Base-by-base conservation (phyloP, 2,797 vertebrate species). In the Coluber constrictor region DNA sequence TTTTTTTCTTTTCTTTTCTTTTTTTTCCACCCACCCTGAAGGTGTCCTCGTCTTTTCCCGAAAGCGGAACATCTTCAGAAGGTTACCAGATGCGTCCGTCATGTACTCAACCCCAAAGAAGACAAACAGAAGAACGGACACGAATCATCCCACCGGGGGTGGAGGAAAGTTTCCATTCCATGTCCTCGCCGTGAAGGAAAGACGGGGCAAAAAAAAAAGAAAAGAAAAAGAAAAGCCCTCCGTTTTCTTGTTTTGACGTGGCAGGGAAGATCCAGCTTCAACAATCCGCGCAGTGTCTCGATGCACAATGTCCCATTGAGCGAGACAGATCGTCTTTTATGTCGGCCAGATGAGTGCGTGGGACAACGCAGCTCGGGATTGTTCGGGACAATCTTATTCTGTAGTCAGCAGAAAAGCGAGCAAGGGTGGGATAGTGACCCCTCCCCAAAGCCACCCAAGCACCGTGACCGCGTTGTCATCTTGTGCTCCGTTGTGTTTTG, bases 61-160 rank as follows among this genome's bases (percentile, higher is more conserved):
- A 16, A 83, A 74, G 27, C 29, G 61, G 89, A 93, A 61, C 90
- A 55, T 94, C 93, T 92, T 88, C 87, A 66, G 79, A 87, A 10
- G 0, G 6, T 63, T 47, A 70, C 87, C 92, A 90, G 87, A 61
- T 74, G 59, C 56, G 90, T 12, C 1, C 18, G 18, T 3, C 79
- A 74, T 1, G 3, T 87, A 16, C 60, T 89, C 2, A 0, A n/a
- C 1, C 13, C 3, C 13, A 43, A 43, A 23, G 70, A 43, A 79
- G 70, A 79, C 70, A 79, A 79, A 5, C n/a, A 37, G 70, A 83
- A 70, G 60, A 51, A n/a, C 15, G 15, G 13, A 12, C 60, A n/a
- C 23, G 57, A n/a, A 16, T 51, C 51, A 7, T 86, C 86, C 4
- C 51, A 23, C 47, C 60, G 3, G 15, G 5, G 63, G 29, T 8